Conservation (phyloP, 2,797 vertebrate species). For the Molossus molossus region DNA sequence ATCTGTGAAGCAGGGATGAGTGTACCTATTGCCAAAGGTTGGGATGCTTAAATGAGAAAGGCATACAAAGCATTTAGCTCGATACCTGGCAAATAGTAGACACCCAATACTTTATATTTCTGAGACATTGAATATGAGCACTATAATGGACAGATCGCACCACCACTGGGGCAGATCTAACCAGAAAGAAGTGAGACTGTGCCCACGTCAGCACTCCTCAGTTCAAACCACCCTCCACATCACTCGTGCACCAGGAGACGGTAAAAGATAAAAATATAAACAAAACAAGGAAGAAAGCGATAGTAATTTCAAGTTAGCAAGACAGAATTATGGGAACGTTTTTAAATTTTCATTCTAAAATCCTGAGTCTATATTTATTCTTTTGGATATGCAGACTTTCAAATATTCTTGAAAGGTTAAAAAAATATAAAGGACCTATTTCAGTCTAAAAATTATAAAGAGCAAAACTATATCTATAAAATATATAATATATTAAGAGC, state of each 20-base stretch:
- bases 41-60: neutral
- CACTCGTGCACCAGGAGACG: neutral
- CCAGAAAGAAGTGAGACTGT: neutral
- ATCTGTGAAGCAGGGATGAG: neutral
- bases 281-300: slow-evolving; percentile 3
- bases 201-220: neutral
- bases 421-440: neutral
- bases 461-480: neutral
- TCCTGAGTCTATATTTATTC: neutral
- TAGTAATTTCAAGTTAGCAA: slow-evolving; percentile 47
- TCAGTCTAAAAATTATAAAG: slow-evolving; percentile 29
- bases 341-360: slow-evolving; percentile 50
- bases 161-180: neutral
- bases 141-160: neutral
- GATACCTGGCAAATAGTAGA: neutral
- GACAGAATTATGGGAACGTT: neutral
- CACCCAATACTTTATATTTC: neutral
- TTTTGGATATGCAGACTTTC: neutral
- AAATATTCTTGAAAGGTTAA: slow-evolving; percentile 23
- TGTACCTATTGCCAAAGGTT: neutral
- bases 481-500: neutral
- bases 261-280: neutral
- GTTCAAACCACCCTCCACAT: neutral
- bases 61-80: neutral
- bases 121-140: neutral